Percentiles rank a stretch among this genome's conserved stretches.
phyloP scores from a whole-genome alignment of 2,113 vertebrate species.

The Xiphophorus hellerii region DNA sequence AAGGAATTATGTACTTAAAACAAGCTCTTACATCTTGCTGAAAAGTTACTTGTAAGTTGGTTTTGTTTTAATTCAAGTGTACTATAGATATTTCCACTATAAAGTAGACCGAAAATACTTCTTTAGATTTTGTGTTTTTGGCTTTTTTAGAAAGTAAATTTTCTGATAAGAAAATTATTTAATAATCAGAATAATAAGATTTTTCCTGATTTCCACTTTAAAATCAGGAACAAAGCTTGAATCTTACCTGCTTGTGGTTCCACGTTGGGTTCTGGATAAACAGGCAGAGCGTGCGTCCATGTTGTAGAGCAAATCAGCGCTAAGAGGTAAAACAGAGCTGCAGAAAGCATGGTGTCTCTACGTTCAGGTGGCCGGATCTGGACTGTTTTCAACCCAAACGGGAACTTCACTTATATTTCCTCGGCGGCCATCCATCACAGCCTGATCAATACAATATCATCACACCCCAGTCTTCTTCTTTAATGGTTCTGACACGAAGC shows the following conservation, averaged over 20 bases:
- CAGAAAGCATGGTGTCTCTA: conserved; percentile 73
- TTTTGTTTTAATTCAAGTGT: too few species aligned
- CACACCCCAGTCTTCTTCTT: conserved; percentile 68
- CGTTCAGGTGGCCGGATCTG: conserved; percentile 22
- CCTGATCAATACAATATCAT: conserved; percentile 78
- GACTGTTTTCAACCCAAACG: conserved; percentile 33
- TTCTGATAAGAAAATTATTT: neutral
- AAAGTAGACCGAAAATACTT: too few species aligned
- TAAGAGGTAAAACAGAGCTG: conserved; percentile 66
- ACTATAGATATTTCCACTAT: too few species aligned
- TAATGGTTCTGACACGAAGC: conserved; percentile 78
- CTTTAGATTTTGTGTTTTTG: too few species aligned
- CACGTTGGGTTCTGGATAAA: conserved; percentile 69
- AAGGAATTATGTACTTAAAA: too few species aligned
- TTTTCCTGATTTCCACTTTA: too few species aligned
- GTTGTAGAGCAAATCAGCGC: conserved; percentile 69
- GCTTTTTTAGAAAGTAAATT: neutral
- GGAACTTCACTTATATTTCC: conserved; percentile 76
- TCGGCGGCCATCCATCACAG: conserved; percentile 70
- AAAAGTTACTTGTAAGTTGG: too few species aligned
- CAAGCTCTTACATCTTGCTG: too few species aligned
- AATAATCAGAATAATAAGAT: neutral
- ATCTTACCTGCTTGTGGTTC: conserved; percentile 76
- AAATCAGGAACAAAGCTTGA: neutral
- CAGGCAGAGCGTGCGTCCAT: conserved; percentile 69